Conservation (phyloP, 2,113 vertebrate genomes). For the Benitochromis conjunctus region DNA sequence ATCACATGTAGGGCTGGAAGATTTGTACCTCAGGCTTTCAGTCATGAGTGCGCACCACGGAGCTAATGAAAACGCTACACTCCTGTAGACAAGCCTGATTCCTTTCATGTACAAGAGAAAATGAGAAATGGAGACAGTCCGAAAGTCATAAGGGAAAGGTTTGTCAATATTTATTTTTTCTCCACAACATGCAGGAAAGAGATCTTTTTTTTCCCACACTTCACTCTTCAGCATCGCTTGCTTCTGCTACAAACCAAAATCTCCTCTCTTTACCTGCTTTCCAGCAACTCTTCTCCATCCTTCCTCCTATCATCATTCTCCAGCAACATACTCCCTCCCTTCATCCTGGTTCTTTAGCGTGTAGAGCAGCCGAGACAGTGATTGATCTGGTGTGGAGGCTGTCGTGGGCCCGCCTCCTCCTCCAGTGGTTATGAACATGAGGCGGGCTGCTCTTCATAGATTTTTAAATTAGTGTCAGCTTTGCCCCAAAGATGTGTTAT, state of each 20-base stretch:
- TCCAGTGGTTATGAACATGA: slow-evolving; percentile 73
- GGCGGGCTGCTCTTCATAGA: slow-evolving; percentile 75
- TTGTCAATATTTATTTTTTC: slow-evolving; percentile 43
- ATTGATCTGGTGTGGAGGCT: slow-evolving; percentile 69
- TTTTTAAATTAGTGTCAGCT: slow-evolving; percentile 83
- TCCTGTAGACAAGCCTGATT: background rate
- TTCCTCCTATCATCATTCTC: slow-evolving; percentile 24
- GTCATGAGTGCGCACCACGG: background rate
- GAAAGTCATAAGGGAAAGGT: background rate
- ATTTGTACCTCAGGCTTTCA: background rate
- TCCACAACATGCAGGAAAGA: background rate
- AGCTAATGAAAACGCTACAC: background rate
- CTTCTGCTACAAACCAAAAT: background rate
- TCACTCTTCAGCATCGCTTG: background rate
- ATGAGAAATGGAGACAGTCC: background rate
- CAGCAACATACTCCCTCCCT: background rate
- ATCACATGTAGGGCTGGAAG: background rate
- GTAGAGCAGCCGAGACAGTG: slow-evolving; percentile 36
- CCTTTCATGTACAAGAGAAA: background rate
- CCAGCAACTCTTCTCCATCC: background rate
- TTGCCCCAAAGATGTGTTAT: slow-evolving; percentile 82
- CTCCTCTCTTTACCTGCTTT: slow-evolving; percentile 3
- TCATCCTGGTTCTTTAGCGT: background rate
- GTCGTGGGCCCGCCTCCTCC: slow-evolving; percentile 47
- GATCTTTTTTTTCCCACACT: background rate